Evolutionary conservation across 2,888 invertebrate genomes (phyloP).

Genomic region (Clostera curtula): DNA sequence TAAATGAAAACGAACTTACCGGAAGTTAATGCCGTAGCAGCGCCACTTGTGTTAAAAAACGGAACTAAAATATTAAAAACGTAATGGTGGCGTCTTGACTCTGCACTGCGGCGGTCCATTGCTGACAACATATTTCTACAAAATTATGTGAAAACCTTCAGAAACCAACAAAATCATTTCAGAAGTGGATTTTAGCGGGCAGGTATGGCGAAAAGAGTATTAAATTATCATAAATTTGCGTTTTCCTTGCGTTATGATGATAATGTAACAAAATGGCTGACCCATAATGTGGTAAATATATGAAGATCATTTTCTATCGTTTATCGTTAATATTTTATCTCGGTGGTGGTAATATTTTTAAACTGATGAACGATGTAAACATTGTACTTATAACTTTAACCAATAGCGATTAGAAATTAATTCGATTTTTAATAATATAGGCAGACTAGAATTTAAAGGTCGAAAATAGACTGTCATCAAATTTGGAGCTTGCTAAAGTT

Average conservation of each 20-base stretch:
- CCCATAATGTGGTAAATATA: conserved; percentile 11
- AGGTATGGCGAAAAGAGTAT: conserved; percentile 30
- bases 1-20: conserved; percentile 7
- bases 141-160: conserved; percentile 48
- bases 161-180: conserved; percentile 35
- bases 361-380: conserved; percentile 32
- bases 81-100: conserved; percentile 71
- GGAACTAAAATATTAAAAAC: conserved; percentile 24
- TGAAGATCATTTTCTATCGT: conserved; percentile 9
- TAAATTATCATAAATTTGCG: conserved; percentile 10
- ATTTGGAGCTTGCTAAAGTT: too few relatives aligned
- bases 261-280: conserved; percentile 33
- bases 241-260: too few relatives aligned
- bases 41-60: conserved; percentile 13
- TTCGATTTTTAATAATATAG: too few relatives aligned
- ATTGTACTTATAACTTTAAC: conserved; percentile 7
- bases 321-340: conserved; percentile 12
- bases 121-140: conserved; percentile 68
- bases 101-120: conserved; percentile 59
- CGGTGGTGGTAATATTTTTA: conserved; percentile 24
- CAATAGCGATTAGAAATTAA: not conserved
- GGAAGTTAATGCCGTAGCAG: conserved; percentile 12
- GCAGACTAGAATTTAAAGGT: too few relatives aligned
- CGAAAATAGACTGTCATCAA: too few relatives aligned
- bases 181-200: conserved; percentile 19